Percentiles rank a stretch among this genome's conserved stretches.
Evolutionary conservation across 1,140 invertebrate genomes (phyloP).

Genomic region (Tetramorium alpestre): DNA sequence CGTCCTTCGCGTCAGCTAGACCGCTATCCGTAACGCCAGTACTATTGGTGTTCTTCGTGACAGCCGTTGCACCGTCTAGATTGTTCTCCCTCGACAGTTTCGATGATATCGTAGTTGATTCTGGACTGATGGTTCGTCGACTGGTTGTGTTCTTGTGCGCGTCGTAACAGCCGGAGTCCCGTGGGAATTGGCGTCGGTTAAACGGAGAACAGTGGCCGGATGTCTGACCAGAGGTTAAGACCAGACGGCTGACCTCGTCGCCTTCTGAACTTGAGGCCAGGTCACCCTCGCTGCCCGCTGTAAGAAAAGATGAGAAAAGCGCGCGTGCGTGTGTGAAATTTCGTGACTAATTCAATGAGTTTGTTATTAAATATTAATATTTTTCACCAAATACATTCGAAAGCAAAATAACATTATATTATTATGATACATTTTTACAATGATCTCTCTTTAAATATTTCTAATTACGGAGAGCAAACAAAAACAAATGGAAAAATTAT

Average conservation of each 20-base stretch:
- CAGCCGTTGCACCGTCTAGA: slow-evolving; percentile 75
- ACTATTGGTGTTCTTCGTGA: slow-evolving; percentile 41
- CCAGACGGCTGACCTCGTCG: slow-evolving; percentile 87
- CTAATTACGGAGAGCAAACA: neutral
- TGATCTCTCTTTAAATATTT: neutral
- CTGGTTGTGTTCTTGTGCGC: slow-evolving; percentile 86
- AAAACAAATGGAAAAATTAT: neutral
- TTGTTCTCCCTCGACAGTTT: slow-evolving; percentile 82
- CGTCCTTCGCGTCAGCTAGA: slow-evolving; percentile 78
- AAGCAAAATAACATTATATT: neutral
- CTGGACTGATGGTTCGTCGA: slow-evolving; percentile 78
- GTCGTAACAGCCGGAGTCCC: slow-evolving; percentile 93
- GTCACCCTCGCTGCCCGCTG: slow-evolving; percentile 89
- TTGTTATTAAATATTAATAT: neutral
- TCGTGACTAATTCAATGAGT: neutral
- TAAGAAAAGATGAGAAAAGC: neutral
- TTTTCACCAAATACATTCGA: neutral
- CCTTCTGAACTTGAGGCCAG: slow-evolving; percentile 91
- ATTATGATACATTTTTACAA: neutral
- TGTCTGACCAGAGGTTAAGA: slow-evolving; percentile 82
- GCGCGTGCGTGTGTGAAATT: neutral
- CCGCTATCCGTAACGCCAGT: slow-evolving; percentile 63
- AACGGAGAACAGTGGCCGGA: slow-evolving; percentile 88
- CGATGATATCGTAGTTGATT: slow-evolving; percentile 67
- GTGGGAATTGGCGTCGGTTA: slow-evolving; percentile 90